Percentiles rank a stretch among this genome's conserved stretches.
phyloP scores from a whole-genome alignment of 2,797 vertebrate genomes.

The Steatocranus sp. region DNA sequence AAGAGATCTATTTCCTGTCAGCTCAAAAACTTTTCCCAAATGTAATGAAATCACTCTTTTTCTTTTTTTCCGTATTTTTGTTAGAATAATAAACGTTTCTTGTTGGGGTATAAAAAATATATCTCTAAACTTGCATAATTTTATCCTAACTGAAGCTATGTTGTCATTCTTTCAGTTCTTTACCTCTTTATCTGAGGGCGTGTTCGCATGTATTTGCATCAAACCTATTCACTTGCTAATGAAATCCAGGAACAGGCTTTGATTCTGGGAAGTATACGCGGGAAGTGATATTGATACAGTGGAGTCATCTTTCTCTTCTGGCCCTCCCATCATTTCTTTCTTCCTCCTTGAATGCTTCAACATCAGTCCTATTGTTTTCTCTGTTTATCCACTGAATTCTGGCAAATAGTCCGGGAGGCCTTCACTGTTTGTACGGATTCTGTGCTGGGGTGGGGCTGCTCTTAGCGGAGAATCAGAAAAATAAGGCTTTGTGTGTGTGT shows the following conservation, averaged over 20 bases:
- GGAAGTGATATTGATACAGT: background rate
- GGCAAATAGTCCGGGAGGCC: background rate
- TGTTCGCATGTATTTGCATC: background rate
- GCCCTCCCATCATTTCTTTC: background rate
- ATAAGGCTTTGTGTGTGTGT: background rate
- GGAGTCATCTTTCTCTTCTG: background rate
- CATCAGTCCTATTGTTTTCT: background rate
- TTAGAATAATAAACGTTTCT: background rate
- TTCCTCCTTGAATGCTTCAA: background rate
- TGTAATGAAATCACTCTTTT: background rate
- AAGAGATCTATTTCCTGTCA: constrained; percentile 9
- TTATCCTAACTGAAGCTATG: background rate
- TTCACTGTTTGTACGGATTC: background rate
- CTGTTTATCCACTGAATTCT: background rate
- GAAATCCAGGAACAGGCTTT: background rate
- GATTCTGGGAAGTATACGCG: background rate
- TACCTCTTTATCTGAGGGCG: background rate
- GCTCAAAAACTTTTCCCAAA: background rate
- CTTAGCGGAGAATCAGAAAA: background rate
- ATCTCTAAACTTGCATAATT: background rate
- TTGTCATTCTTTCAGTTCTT: background rate
- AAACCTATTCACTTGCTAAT: background rate
- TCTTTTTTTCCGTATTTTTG: background rate
- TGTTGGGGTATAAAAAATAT: background rate
- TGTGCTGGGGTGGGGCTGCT: constrained; percentile 11